phyloP scores from a whole-genome alignment of 2,888 invertebrate genomes.

The Campoplex nolae region DNA sequence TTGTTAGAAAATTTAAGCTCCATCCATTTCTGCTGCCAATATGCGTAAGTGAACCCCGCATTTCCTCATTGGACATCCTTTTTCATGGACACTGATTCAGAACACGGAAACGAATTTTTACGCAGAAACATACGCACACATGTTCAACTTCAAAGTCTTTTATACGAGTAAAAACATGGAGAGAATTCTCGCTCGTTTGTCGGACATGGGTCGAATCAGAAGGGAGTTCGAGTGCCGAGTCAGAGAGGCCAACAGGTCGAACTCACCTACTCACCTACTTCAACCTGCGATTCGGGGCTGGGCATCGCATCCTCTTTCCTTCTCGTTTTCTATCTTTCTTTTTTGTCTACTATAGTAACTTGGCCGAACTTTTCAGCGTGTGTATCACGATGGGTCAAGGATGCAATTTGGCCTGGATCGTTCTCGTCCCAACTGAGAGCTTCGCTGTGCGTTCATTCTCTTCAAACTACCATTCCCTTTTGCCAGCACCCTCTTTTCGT shows the following conservation, averaged over 20 bases:
- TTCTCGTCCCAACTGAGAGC: conserved; percentile 63
- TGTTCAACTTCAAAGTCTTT: not conserved
- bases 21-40: conserved; percentile 10
- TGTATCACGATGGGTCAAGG: conserved; percentile 76
- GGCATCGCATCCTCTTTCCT: conserved; percentile 48
- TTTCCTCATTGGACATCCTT: conserved; percentile 17
- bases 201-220: conserved; percentile 12
- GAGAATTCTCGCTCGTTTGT: conserved; percentile 8
- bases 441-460: conserved; percentile 57
- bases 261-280: conserved; percentile 71
- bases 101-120: not conserved
- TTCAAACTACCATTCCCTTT: conserved; percentile 28
- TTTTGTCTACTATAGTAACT: conserved; percentile 22
- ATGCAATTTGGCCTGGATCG: conserved; percentile 76
- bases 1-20: conserved; percentile 43
- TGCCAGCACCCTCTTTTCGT: conserved; percentile 5
- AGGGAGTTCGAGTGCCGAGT: conserved; percentile 55
- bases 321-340: conserved; percentile 20
- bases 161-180: conserved; percentile 17
- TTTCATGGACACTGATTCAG: not conserved
- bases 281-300: conserved; percentile 64
- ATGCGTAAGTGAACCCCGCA: not conserved
- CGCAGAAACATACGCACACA: not conserved
- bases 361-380: conserved; percentile 22
- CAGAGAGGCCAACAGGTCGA: conserved; percentile 71